These are phyloP conservation scores for Ditylenchus weischeri DNA, from an alignment of 2,888 invertebrate genomes.

Conservation along the genomic window DNA sequence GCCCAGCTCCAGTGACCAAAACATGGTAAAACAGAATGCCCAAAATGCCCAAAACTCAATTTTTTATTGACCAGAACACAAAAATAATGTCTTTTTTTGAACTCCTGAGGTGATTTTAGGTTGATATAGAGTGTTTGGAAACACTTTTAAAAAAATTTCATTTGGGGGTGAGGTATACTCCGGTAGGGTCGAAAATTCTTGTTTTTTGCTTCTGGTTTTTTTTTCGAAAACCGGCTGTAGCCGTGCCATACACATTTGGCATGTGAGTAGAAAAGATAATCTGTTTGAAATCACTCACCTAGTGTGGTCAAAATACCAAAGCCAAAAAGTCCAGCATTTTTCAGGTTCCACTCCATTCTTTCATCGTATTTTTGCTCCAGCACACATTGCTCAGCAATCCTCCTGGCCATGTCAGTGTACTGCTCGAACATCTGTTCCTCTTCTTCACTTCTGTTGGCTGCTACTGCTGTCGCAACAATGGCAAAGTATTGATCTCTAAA, in stretches of 20 bases:
- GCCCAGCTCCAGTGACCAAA: too few relatives aligned
- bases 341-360: conserved; percentile 52
- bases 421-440: conserved; percentile 8
- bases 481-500: background rate
- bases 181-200: too few relatives aligned
- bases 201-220: too few relatives aligned
- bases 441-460: conserved; percentile 5
- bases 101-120: too few relatives aligned
- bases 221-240: too few relatives aligned
- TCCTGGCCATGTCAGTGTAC: conserved; percentile 24
- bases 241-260: background rate
- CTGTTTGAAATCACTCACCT: conserved; percentile 28
- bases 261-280: background rate
- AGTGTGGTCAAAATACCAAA: conserved; percentile 56
- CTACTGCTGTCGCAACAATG: background rate
- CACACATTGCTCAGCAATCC: conserved; percentile 31
- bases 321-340: conserved; percentile 53
- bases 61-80: too few relatives aligned
- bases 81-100: too few relatives aligned
- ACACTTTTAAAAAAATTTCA: too few relatives aligned
- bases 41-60: too few relatives aligned
- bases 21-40: too few relatives aligned
- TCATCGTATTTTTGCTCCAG: conserved; percentile 31
- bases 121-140: too few relatives aligned
- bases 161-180: too few relatives aligned